phyloP scores from a whole-genome alignment of 2,113 vertebrate species.

The Cryptotis parvus region DNA sequence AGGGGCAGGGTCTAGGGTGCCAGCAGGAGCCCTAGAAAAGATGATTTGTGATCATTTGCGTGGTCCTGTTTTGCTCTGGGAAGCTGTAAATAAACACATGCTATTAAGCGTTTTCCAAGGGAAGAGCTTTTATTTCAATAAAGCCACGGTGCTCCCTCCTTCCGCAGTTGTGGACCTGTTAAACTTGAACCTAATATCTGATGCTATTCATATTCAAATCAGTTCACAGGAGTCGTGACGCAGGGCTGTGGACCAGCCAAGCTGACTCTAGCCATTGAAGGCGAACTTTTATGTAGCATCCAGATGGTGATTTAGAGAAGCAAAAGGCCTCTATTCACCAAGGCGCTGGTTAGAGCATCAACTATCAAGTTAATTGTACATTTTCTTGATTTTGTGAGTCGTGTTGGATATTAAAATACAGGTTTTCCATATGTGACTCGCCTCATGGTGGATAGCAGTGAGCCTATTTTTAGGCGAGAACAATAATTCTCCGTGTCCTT shows the following conservation, averaged over 20 bases:
- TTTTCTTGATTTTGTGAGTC: conserved; percentile 64
- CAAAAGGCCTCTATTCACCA: conserved; percentile 46
- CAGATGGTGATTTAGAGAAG: conserved; percentile 43
- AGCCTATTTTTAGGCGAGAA: conserved; percentile 39
- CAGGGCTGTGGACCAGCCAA: not conserved
- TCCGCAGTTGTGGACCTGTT: conserved; percentile 27
- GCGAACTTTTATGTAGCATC: conserved; percentile 11
- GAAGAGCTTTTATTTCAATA: conserved; percentile 59
- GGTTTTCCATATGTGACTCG: conserved; percentile 50
- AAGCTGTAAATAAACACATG: conserved; percentile 77
- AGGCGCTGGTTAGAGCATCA: conserved; percentile 48
- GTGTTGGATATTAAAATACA: conserved; percentile 62
- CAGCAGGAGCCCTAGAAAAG: not conserved
- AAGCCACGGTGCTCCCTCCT: not conserved
- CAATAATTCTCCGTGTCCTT: conserved; percentile 60
- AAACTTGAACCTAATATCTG: not conserved
- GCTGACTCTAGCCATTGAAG: not conserved
- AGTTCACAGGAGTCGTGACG: not conserved
- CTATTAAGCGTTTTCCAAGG: conserved; percentile 51
- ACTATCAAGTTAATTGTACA: conserved; percentile 62
- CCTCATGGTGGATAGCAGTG: not conserved
- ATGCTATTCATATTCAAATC: conserved; percentile 7
- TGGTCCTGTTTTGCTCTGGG: conserved; percentile 55
- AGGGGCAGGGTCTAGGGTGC: conserved; percentile 58
- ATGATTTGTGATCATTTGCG: conserved; percentile 63